Base-by-base conservation (phyloP, 2,888 invertebrate genomes). In the Sarcophaga caerulescens region DNA sequence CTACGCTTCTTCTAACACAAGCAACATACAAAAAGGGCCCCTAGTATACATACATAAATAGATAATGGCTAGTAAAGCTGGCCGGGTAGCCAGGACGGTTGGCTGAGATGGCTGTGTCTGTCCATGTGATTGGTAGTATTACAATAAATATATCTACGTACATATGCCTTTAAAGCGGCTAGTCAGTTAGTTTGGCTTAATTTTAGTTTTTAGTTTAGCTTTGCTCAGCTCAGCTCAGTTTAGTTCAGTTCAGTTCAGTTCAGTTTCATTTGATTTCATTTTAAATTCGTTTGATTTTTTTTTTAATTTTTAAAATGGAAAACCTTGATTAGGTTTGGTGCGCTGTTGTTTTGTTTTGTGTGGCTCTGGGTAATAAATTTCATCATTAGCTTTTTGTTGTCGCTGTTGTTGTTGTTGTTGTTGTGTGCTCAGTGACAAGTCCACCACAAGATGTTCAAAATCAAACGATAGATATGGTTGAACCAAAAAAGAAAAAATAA, bases 301-400 rank as follows among this genome's bases (percentile, higher is more conserved):
- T 66, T 57, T 47, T 23, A 25, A 14, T 59, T 23, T 78, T 70
- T 25, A 68, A 70, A 74, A 63, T 68, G 74, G 74, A 66, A 81
- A 84, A 84, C 81, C 84, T 86, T 84, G 84, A 84, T 84, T 84
- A 78, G 85, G 60, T 86, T 81, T 75, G 21, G 68, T 81, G 65
- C 65, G 65, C 70, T 66, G 79, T 74, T 74, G 70, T 78, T 14
- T 12, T 52, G 3, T 35, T 71, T 82, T 70, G 71, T 80, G 81
- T 86, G 75, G 81, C 84, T 81, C 81, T 75, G 84, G 86, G 84
- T 84, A 86, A 86, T 86, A 86, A 86, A 86, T 86, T 86, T 84
- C 66, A 86, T 84, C 86, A 86, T 86, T 86, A 86, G 86, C 78
- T 86, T 86, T 84, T 81, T 73, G 73, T 73, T 75, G 69, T 75